Conservation (phyloP, 2,113 vertebrate species). For the Lepus timidus region DNA sequence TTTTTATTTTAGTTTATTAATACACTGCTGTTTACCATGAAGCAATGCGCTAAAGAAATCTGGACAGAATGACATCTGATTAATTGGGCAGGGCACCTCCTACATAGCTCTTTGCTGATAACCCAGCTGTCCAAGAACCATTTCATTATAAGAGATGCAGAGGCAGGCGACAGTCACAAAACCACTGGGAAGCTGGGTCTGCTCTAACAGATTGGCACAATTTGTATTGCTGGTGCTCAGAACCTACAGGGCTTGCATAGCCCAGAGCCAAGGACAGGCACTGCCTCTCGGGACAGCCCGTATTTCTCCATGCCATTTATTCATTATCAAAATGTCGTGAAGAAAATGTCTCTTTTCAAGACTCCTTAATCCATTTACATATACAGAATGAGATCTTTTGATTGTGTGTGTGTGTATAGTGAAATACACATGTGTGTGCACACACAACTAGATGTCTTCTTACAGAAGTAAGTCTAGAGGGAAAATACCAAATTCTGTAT, state of each 20-base stretch:
- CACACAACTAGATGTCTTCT: background rate
- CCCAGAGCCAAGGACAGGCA: constrained; percentile 76
- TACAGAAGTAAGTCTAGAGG: constrained; percentile 13
- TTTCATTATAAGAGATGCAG: constrained; percentile 84
- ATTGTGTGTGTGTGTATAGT: background rate
- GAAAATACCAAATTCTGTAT: background rate
- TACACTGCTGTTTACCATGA: constrained; percentile 79
- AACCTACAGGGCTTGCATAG: constrained; percentile 67
- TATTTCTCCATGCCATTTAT: constrained; percentile 64
- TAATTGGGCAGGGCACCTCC: constrained; percentile 85
- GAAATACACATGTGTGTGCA: background rate
- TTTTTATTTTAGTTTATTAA: constrained; percentile 82
- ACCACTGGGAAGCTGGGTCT: constrained; percentile 79
- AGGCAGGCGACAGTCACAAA: constrained; percentile 82
- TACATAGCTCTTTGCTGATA: constrained; percentile 86
- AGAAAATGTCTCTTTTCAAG: constrained; percentile 39
- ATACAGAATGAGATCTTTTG: constrained; percentile 22
- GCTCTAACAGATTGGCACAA: constrained; percentile 82
- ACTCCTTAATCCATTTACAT: background rate
- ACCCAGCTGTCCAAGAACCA: constrained; percentile 84
- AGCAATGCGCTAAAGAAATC: constrained; percentile 83
- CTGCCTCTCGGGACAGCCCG: constrained; percentile 68
- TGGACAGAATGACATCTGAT: constrained; percentile 86
- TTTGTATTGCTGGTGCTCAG: constrained; percentile 76
- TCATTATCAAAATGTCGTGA: constrained; percentile 3